phyloP scores from a whole-genome alignment of 2,888 invertebrate species.

The Prionchulus punctatus region DNA sequence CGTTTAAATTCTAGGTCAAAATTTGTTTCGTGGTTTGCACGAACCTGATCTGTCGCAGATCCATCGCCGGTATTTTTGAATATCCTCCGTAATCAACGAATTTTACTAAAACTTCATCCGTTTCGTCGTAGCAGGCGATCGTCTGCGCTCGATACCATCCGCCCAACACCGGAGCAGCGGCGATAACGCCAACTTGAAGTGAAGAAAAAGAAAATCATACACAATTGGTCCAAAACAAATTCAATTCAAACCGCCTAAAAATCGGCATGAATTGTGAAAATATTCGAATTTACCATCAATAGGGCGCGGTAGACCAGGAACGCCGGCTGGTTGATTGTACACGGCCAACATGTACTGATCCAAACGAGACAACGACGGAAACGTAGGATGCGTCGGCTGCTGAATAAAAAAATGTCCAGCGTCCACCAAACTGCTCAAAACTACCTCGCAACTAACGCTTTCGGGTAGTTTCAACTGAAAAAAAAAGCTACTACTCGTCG shows the following conservation, averaged over 20 bases:
- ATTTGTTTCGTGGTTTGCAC: slow-evolving; percentile 3
- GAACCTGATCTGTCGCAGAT: slow-evolving; percentile 64
- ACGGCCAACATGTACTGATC: slow-evolving; percentile 61
- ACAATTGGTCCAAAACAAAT: too few relatives aligned
- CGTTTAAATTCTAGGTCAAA: neutral
- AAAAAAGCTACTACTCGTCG: neutral
- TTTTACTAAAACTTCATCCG: slow-evolving; percentile 57
- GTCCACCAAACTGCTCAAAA: slow-evolving; percentile 65
- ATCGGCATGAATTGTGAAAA: too few relatives aligned
- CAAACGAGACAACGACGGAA: slow-evolving; percentile 60
- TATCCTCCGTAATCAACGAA: slow-evolving; percentile 92
- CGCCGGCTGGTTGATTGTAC: slow-evolving; percentile 54
- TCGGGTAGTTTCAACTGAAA: slow-evolving; percentile 65
- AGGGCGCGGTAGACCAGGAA: slow-evolving; percentile 62
- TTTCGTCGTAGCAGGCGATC: slow-evolving; percentile 46
- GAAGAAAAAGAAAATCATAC: too few relatives aligned
- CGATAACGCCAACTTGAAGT: slow-evolving; percentile 59
- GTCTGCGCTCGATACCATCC: slow-evolving; percentile 82
- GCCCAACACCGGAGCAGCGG: slow-evolving; percentile 63
- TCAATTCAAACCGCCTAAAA: too few relatives aligned
- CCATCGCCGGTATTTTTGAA: slow-evolving; percentile 54
- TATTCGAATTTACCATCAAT: slow-evolving; percentile 59
- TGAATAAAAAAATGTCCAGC: slow-evolving; percentile 84
- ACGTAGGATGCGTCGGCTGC: slow-evolving; percentile 83
- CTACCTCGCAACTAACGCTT: slow-evolving; percentile 78